Evolutionary conservation across 2,888 invertebrate species (phyloP), one percentile per base, ranked within the genome.

Genomic region (Caenorhabditis drosophilae): DNA sequence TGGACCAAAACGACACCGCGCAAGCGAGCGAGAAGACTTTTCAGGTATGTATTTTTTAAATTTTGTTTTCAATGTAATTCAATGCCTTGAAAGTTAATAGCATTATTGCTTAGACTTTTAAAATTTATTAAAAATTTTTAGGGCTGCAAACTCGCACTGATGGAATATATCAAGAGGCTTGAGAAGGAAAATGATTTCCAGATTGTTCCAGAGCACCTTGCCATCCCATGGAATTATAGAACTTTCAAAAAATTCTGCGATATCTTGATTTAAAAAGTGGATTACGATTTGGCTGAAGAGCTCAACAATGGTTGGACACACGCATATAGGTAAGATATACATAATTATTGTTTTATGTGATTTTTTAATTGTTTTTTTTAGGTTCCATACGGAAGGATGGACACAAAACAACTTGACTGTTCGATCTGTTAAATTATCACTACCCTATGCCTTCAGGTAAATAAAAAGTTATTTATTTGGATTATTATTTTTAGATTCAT

Each of bases 401-500:
- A 51, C 51, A 22, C 51, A 51, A 51, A 51, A 51, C 20, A 22
- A 51, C 22, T 41, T 51, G 51, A 18, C 51, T 15, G 42, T 51
- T 9, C 47, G 40, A 20, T 47, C 12, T 18, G 51, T 51, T 11
- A 51, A 51, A 23, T 41, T 23, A 7, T 36, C 45, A 47, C 15
- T 51, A 12, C 51, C 51, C 9, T 41, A 11, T 18, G 51, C 26
- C 47, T n/a, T 48, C 25, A 4, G 51, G 51, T 41, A 51, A 40
- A n/a, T 18, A 51, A 51, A 46, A 38, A 51, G 51, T 51, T 51
- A 23, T 51, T 42, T 51, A 41, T 51, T 51, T 42, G 47, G 38
- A 52, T 52, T 52, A 52, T 52, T 52, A 52, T 52, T 52, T 47
- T 47, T 47, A 52, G 52, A 52, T 52, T 52, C 25, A 52, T 52